phyloP scores from a whole-genome alignment of 37 sponge, comb jelly and placozoan genomes.

The Halichondria panicea region DNA sequence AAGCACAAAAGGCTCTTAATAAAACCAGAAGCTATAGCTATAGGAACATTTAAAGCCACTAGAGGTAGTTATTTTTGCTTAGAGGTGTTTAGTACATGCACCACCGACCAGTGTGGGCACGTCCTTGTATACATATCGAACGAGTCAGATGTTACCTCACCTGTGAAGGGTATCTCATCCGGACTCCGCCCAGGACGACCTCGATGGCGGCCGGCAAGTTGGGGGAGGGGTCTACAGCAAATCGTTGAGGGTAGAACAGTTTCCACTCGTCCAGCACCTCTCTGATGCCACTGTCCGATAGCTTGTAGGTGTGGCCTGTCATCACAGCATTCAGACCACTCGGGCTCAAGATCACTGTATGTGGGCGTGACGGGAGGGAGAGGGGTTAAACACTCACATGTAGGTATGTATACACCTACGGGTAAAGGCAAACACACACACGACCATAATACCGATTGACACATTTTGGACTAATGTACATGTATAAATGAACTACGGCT shows the following conservation, averaged over 20 bases:
- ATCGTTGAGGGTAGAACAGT: conserved; percentile 67
- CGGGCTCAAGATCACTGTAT: conserved; percentile 75
- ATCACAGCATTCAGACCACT: conserved; percentile 80
- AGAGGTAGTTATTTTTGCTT: too few relatives aligned
- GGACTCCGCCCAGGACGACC: conserved; percentile 73
- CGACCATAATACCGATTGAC: too few relatives aligned
- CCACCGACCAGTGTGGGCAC: too few relatives aligned
- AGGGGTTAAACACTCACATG: background rate
- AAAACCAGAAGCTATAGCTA: too few relatives aligned
- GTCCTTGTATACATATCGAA: too few relatives aligned
- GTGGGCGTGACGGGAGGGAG: background rate
- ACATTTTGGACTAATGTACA: background rate
- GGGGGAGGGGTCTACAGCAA: conserved; percentile 28
- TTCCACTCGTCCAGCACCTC: conserved; percentile 85
- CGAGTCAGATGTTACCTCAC: background rate
- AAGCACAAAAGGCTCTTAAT: too few relatives aligned
- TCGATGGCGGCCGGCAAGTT: conserved; percentile 76
- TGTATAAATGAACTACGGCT: background rate
- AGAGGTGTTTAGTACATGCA: too few relatives aligned
- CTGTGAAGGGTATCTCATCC: conserved; percentile 57
- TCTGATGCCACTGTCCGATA: conserved; percentile 52
- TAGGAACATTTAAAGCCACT: too few relatives aligned
- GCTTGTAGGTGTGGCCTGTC: conserved; percentile 82
- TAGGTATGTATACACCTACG: background rate
- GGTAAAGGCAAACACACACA: conserved; percentile 21